Evolutionary conservation across 2,113 vertebrate species (phyloP).

Genomic region (Eudyptes chrysolophus): DNA sequence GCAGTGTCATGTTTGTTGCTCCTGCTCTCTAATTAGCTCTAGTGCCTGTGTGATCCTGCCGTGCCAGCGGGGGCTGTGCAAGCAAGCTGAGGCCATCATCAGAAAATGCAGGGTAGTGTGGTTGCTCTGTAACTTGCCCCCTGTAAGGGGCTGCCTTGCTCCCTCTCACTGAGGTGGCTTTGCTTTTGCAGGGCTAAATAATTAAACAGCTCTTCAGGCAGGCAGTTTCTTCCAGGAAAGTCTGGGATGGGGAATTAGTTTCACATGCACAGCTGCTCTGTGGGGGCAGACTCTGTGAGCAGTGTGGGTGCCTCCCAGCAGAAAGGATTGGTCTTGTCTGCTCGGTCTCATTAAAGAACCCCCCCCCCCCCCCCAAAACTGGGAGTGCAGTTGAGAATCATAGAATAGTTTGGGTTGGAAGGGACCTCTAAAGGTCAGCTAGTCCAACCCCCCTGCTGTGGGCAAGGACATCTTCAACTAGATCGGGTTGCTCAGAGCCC

Average conservation of each 20-base stretch:
- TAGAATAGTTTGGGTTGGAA: no score
- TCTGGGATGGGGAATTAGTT: neutral
- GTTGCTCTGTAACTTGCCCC: neutral
- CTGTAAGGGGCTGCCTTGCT: neutral
- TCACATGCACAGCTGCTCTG: neutral
- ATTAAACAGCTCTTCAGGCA: neutral
- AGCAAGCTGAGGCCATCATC: accelerated
- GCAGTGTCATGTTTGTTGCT: neutral
- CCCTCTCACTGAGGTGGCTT: neutral
- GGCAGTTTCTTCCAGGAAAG: neutral
- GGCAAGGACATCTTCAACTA: no score
- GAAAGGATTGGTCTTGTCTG: neutral
- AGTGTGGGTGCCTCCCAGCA: neutral
- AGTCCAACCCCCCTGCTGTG: no score
- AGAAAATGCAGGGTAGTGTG: neutral
- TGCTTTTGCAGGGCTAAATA: neutral
- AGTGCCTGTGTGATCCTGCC: neutral
- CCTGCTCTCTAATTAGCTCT: neutral
- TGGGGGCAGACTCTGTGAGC: neutral
- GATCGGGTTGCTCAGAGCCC: no score
- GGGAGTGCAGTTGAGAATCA: neutral
- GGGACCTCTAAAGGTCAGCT: no score
- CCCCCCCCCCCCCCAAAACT: no score
- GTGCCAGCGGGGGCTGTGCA: neutral
- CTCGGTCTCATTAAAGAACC: neutral